Base-by-base conservation (phyloP, 1,140 invertebrate species). In the Zaprionus nigranus region DNA sequence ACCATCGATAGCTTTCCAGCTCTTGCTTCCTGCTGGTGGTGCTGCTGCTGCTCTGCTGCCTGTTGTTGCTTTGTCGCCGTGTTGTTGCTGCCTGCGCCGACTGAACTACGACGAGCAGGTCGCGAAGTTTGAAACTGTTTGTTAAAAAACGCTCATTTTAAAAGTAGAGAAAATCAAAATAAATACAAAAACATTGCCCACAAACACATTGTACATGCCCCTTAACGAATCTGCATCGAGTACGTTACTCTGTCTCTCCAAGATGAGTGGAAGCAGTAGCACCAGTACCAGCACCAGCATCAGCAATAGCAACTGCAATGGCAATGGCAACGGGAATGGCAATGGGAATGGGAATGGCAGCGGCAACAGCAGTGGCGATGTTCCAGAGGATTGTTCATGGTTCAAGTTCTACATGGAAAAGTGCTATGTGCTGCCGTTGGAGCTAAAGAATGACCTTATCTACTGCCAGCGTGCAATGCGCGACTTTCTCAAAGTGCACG, bases 381-480 rank as follows among this genome's bases (percentile, higher is more conserved):
- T 40, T 20, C 20, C 54, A 26, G 56, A 56, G 65, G 73, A 70
- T 34, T 53, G 24, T 26, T 62, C 74, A 54, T 56, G 56, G 56
- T 91, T 92, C 36, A 77, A 75, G 58, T 80, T 70, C 60, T 92
- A 91, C 63, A 67, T 92, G 64, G 87, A 92, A 64, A 82, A 90
- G 34, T 86, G 66, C 56, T 92, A 84, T 72, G 81, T 81, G 59
- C 69, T 91, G 61, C 92, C 91, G 11, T 69, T 79, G 69, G 91
- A 92, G 30, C 66, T 92, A 1, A 92, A 90, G 53, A 90, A 92
- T 74, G 92, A 92, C 51, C 82, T 92, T 68, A 74, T 92, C 65
- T 92, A 92, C 66, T 92, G 90, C 61, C 92, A 92, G 68, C 85
- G 91, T 58, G 80, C 90, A 36, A 26, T 92, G 75, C 81, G 85